phyloP scores from a whole-genome alignment of 1,140 invertebrate species.

The Micrasema longulum region DNA sequence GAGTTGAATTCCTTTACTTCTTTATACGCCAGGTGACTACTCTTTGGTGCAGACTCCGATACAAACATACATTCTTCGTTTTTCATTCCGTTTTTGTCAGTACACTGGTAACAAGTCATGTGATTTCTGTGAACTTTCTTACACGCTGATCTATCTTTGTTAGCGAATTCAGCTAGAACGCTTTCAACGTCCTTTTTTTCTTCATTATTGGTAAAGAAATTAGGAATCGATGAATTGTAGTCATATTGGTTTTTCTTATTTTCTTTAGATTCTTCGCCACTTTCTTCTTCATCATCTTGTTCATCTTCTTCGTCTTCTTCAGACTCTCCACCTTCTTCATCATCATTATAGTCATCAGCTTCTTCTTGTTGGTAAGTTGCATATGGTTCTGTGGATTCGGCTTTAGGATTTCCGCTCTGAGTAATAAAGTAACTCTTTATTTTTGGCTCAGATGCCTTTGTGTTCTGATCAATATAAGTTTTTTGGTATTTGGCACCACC shows the following conservation, averaged over 20 bases:
- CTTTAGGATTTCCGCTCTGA: conserved; percentile 59
- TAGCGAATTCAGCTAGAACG: conserved; percentile 75
- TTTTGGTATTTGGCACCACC: conserved; percentile 42
- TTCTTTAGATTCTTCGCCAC: too few species aligned
- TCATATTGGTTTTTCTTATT: too few species aligned
- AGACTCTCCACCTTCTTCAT: conserved; percentile 55
- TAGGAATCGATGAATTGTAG: conserved; percentile 64
- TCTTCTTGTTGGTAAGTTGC: conserved; percentile 57
- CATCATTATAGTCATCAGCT: conserved; percentile 51
- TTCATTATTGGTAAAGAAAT: conserved; percentile 65
- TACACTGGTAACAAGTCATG: conserved; percentile 81
- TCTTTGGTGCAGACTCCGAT: conserved; percentile 71
- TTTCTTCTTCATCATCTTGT: conserved; percentile 58
- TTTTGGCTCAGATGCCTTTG: conserved; percentile 12
- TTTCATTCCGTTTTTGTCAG: conserved; percentile 73
- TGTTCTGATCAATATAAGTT: conserved; percentile 2
- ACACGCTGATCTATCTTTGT: conserved; percentile 77
- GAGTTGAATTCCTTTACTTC: conserved; percentile 68
- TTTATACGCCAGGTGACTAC: conserved; percentile 70
- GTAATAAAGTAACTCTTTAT: conserved; percentile 36
- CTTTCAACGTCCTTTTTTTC: conserved; percentile 75
- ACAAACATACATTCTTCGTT: conserved; percentile 83
- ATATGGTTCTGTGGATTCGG: conserved; percentile 46
- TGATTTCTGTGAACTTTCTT: conserved; percentile 77
- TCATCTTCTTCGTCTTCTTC: conserved; percentile 47